Percentiles rank a stretch among this genome's conserved stretches.
Evolutionary conservation across 1,140 invertebrate genomes (phyloP).

Genomic region (Tetragnatha versicolor): DNA sequence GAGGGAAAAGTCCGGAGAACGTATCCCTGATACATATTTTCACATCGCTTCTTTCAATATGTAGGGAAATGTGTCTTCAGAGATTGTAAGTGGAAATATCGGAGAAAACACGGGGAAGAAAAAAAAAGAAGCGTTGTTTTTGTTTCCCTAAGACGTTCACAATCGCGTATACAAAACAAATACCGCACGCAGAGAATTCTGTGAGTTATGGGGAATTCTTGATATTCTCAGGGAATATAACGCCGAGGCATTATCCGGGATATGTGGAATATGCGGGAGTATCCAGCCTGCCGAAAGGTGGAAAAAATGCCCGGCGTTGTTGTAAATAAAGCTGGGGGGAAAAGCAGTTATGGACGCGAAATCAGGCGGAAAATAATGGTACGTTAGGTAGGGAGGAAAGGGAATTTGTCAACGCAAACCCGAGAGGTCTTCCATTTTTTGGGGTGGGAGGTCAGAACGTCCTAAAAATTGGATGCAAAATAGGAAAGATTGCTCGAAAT

Average conservation of each 20-base stretch:
- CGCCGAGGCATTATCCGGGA: constrained; percentile 10
- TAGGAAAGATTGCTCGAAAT: too few species aligned
- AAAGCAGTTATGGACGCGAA: background rate
- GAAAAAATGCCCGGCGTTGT: constrained; percentile 1
- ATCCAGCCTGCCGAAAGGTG: background rate
- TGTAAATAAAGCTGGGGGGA: background rate
- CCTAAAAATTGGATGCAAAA: too few species aligned
- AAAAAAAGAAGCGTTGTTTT: background rate
- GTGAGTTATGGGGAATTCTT: constrained; percentile 22
- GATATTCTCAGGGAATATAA: background rate
- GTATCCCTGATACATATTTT: constrained; percentile 22
- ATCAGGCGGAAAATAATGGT: too few species aligned
- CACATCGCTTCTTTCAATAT: constrained; percentile 6
- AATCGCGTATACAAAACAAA: constrained; percentile 34
- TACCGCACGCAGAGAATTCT: constrained; percentile 24
- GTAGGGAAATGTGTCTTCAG: constrained; percentile 4
- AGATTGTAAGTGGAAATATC: background rate
- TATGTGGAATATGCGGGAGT: background rate
- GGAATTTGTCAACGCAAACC: too few species aligned
- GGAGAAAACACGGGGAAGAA: background rate
- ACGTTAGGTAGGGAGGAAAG: too few species aligned
- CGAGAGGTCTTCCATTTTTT: too few species aligned
- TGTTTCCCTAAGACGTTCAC: background rate
- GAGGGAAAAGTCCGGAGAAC: too few species aligned
- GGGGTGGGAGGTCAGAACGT: too few species aligned